These are phyloP conservation scores for Stomatorhinus ivindoensis DNA, from an alignment of 2,113 vertebrate genomes.

Conservation along the genomic window DNA sequence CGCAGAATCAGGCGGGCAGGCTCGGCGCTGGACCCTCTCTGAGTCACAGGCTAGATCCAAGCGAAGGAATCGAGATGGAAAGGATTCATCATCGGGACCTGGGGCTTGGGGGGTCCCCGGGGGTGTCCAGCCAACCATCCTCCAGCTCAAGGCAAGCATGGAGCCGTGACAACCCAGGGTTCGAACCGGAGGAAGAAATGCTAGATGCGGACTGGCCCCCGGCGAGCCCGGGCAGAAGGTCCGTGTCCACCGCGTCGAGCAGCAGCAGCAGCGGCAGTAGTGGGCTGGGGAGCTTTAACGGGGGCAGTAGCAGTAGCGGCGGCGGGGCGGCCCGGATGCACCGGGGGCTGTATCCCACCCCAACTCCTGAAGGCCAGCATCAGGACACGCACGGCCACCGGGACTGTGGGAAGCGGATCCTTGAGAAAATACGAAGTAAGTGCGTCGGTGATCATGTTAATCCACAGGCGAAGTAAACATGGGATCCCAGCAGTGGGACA, in stretches of 20 bases:
- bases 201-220: conserved; percentile 73
- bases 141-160: conserved; percentile 82
- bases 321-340: conserved; percentile 41
- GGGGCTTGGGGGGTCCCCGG: conserved; percentile 54
- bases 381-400: conserved; percentile 52
- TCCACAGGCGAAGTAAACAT: background rate
- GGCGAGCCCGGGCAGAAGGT: conserved; percentile 64
- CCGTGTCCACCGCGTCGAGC: conserved; percentile 64
- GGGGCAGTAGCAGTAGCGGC: conserved; percentile 34
- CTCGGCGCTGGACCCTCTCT: conserved; percentile 22
- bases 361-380: conserved; percentile 50
- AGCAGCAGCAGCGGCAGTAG: conserved; percentile 55
- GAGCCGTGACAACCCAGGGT: conserved; percentile 89
- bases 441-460: background rate
- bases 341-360: conserved; percentile 55
- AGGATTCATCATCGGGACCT: conserved; percentile 57
- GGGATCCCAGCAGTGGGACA: background rate
- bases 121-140: conserved; percentile 64
- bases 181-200: conserved; percentile 82
- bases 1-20: conserved; percentile 43
- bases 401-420: conserved; percentile 60
- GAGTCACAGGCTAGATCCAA: conserved; percentile 40
- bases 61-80: conserved; percentile 65
- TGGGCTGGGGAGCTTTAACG: conserved; percentile 53
- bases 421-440: conserved; percentile 60